Conservation (phyloP, 2,888 invertebrate genomes). For the Pristionchus maxplancki region DNA sequence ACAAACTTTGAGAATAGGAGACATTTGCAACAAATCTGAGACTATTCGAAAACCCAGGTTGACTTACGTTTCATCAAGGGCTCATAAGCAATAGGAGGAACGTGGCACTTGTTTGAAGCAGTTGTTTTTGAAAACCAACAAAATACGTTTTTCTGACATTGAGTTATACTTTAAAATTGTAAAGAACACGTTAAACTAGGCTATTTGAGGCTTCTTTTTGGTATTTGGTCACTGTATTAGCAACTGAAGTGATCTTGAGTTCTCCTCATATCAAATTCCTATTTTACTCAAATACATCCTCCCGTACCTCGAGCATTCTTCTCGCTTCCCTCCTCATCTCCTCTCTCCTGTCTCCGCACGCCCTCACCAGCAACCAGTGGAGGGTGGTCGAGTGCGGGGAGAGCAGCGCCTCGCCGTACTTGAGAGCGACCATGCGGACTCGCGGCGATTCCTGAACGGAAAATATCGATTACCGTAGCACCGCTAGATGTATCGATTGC, state of each 20-base stretch:
- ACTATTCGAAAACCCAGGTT: background rate
- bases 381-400: conserved; percentile 60
- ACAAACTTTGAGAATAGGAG: too few species aligned
- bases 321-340: conserved; percentile 62
- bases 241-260: too few species aligned
- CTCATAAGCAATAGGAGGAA: background rate
- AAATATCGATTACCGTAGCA: background rate
- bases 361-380: conserved; percentile 61
- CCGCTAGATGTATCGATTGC: background rate
- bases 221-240: too few species aligned
- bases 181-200: too few species aligned
- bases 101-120: background rate
- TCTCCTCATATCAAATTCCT: too few species aligned
- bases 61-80: too few species aligned
- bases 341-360: conserved; percentile 60
- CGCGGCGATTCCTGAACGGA: conserved; percentile 55
- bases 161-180: too few species aligned
- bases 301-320: conserved; percentile 45
- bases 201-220: too few species aligned
- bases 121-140: too few species aligned
- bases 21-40: too few species aligned
- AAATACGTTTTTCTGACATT: too few species aligned
- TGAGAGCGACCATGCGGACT: conserved; percentile 62
- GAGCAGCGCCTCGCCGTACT: conserved; percentile 65
- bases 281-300: too few species aligned